Evolutionary conservation across 2,113 vertebrate genomes (phyloP), one percentile per base, ranked within the genome.

Genomic region (Melanostigma gelatinosum): DNA sequence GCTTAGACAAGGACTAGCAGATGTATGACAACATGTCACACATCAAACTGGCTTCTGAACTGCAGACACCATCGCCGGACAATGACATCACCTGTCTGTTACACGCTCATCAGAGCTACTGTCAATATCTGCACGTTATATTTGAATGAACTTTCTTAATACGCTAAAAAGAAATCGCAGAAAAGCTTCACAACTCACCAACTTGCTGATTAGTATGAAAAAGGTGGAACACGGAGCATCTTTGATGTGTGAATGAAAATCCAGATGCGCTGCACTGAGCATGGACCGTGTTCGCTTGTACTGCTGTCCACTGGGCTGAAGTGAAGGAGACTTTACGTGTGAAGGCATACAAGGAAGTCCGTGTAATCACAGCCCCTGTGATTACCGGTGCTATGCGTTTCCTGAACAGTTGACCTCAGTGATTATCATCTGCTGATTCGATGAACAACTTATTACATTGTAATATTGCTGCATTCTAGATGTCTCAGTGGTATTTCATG

Each of bases 341-440:
- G 44, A 46, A 15, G 44, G 44, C 12, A 44, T 13, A 50, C 46
- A 20, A 20, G 46, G 46, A 50, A 20, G 34, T 20, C 32, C 57
- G 13, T 58, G 57, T 16, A 6, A 24, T 32, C 32, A 5, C 20
- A 70, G 0, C 32, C 13, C 8, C 6, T 55, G 34, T 57, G 34
- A 55, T 55, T 55, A 6, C n/a, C n/a, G n/a, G n/a, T n/a, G n/a
- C 40, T 16, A 18, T 10, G 34, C 8, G 2, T 38, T 6, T 6
- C 8, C n/a, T 42, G n/a, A 57, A 38, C 50, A 38, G 36, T 70
- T 54, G 32, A 54, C 18, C 67, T 36, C 3, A 3, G 46, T 73
- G 66, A 67, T 38, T 27, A 38, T 61, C 12, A 34, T 65, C 32
- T 58, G 29, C 62, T 50, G 40, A 64, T 79, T 15, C 46, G n/a